Conservation (phyloP, 2,888 invertebrate genomes). For the Scelioninae gen. 1 region DNA sequence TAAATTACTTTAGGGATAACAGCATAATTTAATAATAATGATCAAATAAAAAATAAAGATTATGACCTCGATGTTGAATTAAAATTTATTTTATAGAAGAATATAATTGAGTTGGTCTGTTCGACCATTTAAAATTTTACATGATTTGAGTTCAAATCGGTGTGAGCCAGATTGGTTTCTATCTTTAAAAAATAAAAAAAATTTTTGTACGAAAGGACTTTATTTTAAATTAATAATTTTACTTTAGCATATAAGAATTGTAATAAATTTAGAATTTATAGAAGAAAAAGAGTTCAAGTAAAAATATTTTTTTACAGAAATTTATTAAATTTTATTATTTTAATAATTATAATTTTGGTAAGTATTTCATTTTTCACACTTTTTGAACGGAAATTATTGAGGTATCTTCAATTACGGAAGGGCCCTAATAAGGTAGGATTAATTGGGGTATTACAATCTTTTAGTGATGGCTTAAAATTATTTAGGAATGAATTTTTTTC, state of each 20-base stretch:
- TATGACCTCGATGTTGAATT: constrained; percentile 96
- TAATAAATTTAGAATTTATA: constrained; percentile 63
- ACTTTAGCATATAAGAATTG: constrained; percentile 57
- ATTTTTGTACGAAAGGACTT: constrained; percentile 93
- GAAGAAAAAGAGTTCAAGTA: constrained; percentile 17
- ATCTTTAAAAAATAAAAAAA: constrained; percentile 87
- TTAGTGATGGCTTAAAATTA: constrained; percentile 90
- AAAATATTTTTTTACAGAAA: no score
- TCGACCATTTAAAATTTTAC: constrained; percentile 93
- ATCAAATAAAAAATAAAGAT: constrained; percentile 90
- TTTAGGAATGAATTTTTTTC: constrained; percentile 88
- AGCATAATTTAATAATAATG: constrained; percentile 92
- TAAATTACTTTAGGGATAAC: constrained; percentile 94
- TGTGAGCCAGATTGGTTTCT: constrained; percentile 94
- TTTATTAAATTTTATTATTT: constrained; percentile 44
- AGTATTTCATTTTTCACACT: constrained; percentile 90
- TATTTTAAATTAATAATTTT: constrained; percentile 72
- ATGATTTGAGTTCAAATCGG: constrained; percentile 96
- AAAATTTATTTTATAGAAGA: constrained; percentile 89
- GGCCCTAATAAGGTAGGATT: constrained; percentile 90
- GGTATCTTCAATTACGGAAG: constrained; percentile 90
- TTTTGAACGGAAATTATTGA: constrained; percentile 89
- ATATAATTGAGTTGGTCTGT: constrained; percentile 90
- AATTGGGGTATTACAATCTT: constrained; percentile 88
- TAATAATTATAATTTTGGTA: constrained; percentile 86